phyloP scores from a whole-genome alignment of 2,797 vertebrate species.

The Myotis myotis region DNA sequence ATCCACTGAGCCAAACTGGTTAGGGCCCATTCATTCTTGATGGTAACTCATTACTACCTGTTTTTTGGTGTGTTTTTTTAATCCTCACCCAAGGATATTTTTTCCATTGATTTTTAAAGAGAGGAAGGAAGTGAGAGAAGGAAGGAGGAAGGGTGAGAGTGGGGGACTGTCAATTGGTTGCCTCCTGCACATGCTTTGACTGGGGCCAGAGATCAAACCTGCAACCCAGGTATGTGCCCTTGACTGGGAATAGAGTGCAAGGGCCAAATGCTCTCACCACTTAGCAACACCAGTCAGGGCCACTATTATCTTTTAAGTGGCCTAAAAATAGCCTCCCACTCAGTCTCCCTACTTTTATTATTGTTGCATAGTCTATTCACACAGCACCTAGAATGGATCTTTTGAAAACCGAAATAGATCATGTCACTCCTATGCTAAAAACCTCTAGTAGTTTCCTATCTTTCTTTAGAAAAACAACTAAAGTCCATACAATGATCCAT shows the following conservation, averaged over 20 bases:
- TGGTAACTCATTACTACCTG: not conserved
- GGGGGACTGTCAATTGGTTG: no score
- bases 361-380: not conserved
- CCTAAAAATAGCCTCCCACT: not conserved
- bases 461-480: not conserved
- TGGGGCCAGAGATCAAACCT: no score
- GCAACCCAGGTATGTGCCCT: no score
- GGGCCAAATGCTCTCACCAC: no score
- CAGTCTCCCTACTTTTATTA: not conserved
- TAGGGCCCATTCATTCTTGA: not conserved
- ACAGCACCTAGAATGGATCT: not conserved
- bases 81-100: no score
- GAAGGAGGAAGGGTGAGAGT: no score
- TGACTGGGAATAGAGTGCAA: no score
- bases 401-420: constrained; percentile 19
- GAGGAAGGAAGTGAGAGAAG: not conserved
- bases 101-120: not conserved
- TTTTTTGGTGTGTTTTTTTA: no score
- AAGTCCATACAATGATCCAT: not conserved
- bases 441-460: not conserved
- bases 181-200: no score
- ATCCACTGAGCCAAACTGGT: no score
- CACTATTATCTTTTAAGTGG: constrained; percentile 2
- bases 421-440: not conserved
- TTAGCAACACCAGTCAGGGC: no score